Conservation (phyloP, 1,140 invertebrate species). For the Melitaea cinxia region DNA sequence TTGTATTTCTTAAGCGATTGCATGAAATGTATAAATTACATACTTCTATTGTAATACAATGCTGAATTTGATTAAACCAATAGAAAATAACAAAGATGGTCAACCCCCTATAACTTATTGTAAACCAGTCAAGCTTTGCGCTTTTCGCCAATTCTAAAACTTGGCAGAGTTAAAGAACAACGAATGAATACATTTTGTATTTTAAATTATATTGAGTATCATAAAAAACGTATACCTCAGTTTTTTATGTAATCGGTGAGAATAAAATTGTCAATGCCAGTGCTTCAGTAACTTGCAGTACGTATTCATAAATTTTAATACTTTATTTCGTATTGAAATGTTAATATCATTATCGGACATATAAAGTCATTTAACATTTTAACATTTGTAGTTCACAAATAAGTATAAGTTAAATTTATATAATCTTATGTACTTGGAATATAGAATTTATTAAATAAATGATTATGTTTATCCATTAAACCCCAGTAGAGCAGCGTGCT, state of each 20-base stretch:
- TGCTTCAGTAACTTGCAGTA: neutral
- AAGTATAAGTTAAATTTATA: neutral
- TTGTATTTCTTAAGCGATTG: neutral
- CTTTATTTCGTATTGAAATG: constrained; percentile 8
- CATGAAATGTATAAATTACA: neutral
- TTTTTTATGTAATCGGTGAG: too few relatives aligned
- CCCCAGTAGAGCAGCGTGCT: too few relatives aligned
- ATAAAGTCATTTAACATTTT: neutral
- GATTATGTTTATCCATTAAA: too few relatives aligned
- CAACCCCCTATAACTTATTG: constrained; percentile 17
- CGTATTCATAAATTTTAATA: neutral
- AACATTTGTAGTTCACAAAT: too few relatives aligned
- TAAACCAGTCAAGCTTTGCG: constrained; percentile 23
- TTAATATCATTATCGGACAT: neutral
- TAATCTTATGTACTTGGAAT: neutral
- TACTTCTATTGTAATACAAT: neutral
- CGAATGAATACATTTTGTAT: constrained; percentile 14
- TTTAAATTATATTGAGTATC: constrained; percentile 9
- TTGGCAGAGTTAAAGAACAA: constrained; percentile 14
- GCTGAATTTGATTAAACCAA: neutral
- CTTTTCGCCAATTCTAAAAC: constrained; percentile 25
- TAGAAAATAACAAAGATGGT: constrained; percentile 5
- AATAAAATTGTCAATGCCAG: neutral
- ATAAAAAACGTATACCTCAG: too few relatives aligned
- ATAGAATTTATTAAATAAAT: too few relatives aligned